Base-by-base conservation (phyloP, 2,797 vertebrate genomes). In the Myripristis jacobus region DNA sequence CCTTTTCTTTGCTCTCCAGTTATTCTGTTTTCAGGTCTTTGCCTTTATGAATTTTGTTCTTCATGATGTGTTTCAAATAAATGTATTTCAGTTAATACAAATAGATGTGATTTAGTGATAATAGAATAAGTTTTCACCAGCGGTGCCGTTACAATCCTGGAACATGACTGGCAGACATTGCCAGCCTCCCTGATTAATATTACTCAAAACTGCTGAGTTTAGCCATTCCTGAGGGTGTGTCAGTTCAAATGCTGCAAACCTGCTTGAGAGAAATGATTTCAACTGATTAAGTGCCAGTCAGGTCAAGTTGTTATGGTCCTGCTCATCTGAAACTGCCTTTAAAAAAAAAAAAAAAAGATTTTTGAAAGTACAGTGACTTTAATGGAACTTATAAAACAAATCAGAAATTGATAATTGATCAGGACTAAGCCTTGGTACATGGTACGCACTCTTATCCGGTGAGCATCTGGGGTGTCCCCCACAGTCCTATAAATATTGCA, bases 181-280 rank as follows among this genome's bases (percentile, higher is more conserved):
- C 21, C 60, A 24, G 9, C 50, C 22, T 48, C 34, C 53, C 41
- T 70, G 27, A 66, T 22, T 85, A 62, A 81, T 81, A 44, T 60
- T 67, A 64, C 9, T 1, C 48, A 66, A 62, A 67, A 66, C 69
- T 69, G 16, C 60, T 38, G 36, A 69, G 56, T 66, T 52, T 18
- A 81, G 66, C 76, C 62, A 46, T 70, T 66, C 70, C 75, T 53
- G 65, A 78, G 48, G 66, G 59, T 31, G 0, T 43, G 66, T 34
- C 79, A 77, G 84, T 64, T 82, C 78, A 84, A 72, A 59, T 16
- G 53, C 67, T 59, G 57, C 60, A 60, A 69, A 74, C 54, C 65
- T 47, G 57, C 70, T 77, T 77, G 66, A 78, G 68, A 80, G 50
- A 84, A 75, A 57, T 4, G 24, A 71, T 83, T 38, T 19, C 25